A percentile compares a stretch with the other conserved stretches of the same genome.
Evolutionary conservation across 1,140 invertebrate species (phyloP).

Genomic region (Pachyrhynchus sulphureomaculatus): DNA sequence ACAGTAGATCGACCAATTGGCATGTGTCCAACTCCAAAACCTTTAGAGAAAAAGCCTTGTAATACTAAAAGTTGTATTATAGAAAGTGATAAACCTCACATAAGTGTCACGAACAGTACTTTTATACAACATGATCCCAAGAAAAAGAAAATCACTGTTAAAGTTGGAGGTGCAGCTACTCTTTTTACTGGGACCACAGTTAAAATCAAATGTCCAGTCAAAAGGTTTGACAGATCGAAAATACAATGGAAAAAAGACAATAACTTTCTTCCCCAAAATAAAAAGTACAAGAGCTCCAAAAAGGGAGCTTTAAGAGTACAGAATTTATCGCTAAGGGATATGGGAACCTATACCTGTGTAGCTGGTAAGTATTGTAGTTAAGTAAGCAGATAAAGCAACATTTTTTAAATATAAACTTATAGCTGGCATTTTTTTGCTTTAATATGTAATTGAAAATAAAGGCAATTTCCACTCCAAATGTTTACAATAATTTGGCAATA

Average conservation of each 20-base stretch:
- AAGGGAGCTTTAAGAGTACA: slow-evolving; percentile 84
- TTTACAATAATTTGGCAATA: too few relatives aligned
- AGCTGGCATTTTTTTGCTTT: too few relatives aligned
- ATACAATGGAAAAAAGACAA: slow-evolving; percentile 84
- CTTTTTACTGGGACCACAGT: slow-evolving; percentile 84
- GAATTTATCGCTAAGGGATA: slow-evolving; percentile 72
- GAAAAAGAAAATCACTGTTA: slow-evolving; percentile 74
- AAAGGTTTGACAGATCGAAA: slow-evolving; percentile 74
- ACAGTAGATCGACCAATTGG: slow-evolving; percentile 70
- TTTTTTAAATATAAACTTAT: too few relatives aligned
- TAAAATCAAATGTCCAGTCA: slow-evolving; percentile 88
- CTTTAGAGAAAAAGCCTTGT: slow-evolving; percentile 73
- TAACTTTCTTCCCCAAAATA: slow-evolving; percentile 67
- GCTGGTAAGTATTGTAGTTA: slow-evolving; percentile 57
- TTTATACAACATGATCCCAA: slow-evolving; percentile 78
- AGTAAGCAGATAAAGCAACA: too few relatives aligned
- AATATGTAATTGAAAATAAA: too few relatives aligned
- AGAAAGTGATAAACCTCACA: slow-evolving; percentile 65
- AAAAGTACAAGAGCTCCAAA: slow-evolving; percentile 80
- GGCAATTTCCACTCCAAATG: too few relatives aligned
- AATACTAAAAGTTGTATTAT: slow-evolving; percentile 75
- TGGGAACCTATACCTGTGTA: slow-evolving; percentile 80
- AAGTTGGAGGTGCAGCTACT: slow-evolving; percentile 80
- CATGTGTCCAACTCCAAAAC: slow-evolving; percentile 69
- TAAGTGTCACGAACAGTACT: slow-evolving; percentile 67